Base-by-base conservation (phyloP, 2,113 vertebrate genomes). In the Menura novaehollandiae region DNA sequence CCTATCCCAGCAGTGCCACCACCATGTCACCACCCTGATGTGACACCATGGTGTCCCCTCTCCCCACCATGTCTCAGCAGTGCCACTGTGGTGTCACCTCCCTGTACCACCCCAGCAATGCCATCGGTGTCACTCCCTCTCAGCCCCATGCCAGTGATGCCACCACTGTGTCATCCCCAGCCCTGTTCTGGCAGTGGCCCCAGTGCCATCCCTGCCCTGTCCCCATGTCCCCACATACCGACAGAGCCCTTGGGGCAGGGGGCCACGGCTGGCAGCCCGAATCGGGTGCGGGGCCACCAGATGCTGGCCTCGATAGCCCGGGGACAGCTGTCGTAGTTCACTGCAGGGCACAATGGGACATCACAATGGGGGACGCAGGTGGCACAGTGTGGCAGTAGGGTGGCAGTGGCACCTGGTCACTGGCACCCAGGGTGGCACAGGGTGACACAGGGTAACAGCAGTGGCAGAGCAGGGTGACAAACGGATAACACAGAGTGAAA, bases 261-360 rank as follows among this genome's bases (percentile, higher is more conserved):
- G 20, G 99, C 98, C 2, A 98, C 99, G 7, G 99, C 99, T 23
- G 99, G 99, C 74, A 99, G 97, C 88, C 99, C 99, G 12, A 99
- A 99, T 89, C 98, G 99, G 13, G 99, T 99, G 78, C 99, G 98
- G 56, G 99, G 99, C 99, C 99, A 99, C 99, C 99, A 99, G 91
- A 99, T 99, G 79, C 97, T 98, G 43, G 98, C 98, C 93, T 99
- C 98, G 1, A 99, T 99, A 58, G 99, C 98, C 84, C 99, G 98
- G 32, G 99, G 99, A 93, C 99, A 99, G 96, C 99, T 99, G 98
- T 99, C 99, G 3, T 99, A 99, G 96, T 99, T 99, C 87, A 99
- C 99, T 99, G 98, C 2, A 15, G 72, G 69, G 41, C 51, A 85
- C 75, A 91, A 56, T 2, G 2, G 1, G 41, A 0, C 23, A 97